phyloP scores from a whole-genome alignment of 2,113 vertebrate species.

The Ciconia stormi region DNA sequence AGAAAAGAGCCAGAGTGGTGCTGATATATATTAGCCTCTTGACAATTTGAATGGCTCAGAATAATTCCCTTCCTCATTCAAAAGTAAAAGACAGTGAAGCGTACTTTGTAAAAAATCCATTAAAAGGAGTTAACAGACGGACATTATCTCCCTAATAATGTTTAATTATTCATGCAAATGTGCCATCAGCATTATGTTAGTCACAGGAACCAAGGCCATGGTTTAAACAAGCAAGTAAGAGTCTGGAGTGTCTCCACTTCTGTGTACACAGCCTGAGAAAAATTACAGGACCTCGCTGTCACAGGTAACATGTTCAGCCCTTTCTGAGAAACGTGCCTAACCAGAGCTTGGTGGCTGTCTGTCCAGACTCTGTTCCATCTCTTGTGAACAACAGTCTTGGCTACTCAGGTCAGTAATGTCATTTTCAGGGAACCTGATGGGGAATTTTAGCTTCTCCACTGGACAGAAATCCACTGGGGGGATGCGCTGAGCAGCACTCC shows the following conservation, averaged over 20 bases:
- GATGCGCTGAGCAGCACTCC: rapidly evolving
- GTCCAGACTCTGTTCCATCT: background rate
- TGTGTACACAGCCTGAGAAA: background rate
- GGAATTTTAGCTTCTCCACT: background rate
- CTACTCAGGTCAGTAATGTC: background rate
- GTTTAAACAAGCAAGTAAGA: background rate
- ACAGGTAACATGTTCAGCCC: rapidly evolving
- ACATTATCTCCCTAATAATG: background rate
- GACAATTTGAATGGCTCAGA: background rate
- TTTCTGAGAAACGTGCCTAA: background rate
- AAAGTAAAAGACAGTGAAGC: background rate
- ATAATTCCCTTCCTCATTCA: background rate
- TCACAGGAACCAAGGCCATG: background rate
- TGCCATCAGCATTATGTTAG: background rate
- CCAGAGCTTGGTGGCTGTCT: background rate
- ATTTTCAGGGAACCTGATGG: background rate
- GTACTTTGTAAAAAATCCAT: background rate
- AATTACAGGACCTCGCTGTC: background rate
- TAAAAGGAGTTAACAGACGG: background rate
- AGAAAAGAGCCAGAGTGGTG: background rate
- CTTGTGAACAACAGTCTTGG: background rate
- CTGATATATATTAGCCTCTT: background rate
- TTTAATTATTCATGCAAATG: background rate
- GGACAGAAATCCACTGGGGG: background rate
- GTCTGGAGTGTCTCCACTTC: background rate